Base-by-base conservation (phyloP, 2,888 invertebrate genomes). In the Stenoptilia bipunctidactyla region DNA sequence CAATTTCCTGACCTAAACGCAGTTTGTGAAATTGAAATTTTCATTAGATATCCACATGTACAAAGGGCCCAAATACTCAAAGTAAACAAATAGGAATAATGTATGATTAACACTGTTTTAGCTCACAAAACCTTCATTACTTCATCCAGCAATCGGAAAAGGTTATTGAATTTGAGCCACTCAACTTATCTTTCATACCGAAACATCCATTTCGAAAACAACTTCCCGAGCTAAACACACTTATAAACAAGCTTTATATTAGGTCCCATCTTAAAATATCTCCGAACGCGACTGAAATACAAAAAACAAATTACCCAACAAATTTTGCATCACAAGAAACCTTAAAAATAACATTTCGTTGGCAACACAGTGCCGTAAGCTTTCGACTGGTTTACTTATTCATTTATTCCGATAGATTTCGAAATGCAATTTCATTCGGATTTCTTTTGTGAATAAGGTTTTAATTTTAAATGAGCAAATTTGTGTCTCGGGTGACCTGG, bases 1-100 rank as follows among this genome's bases (percentile, higher is more conserved):
- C 74, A 70, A 74, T 75, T 75, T 76, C 73, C 75, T 74, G 74
- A 70, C 73, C 72, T 62, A 73, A 70, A 68, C 66, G 58, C 61
- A 63, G 61, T 20, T 20, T 20, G 64, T 59, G 63, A 67, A 69
- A 20, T 8, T 56, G 65, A 68, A 63, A 64, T 66, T 69, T 68
- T 66, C 68, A 69, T 71, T 71, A 70, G 58, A 60, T 53, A 57
- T 58, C 61, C 61, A 61, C 65, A 66, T 57, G 64, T 51, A 52
- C 52, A 49, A 55, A 41, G n/a, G n/a, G n/a, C n/a, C n/a, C n/a
- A n/a, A n/a, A n/a, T n/a, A n/a, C n/a, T n/a, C n/a, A n/a, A n/a
- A n/a, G n/a, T n/a, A n/a, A n/a, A n/a, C n/a, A n/a, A n/a, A n/a
- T n/a, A n/a, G n/a, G n/a, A n/a, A n/a, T n/a, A n/a, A n/a, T n/a